Percentiles rank a stretch among this genome's conserved stretches.
Conservation (phyloP, 2,797 vertebrate genomes). For the Linurgus olivaceus region DNA sequence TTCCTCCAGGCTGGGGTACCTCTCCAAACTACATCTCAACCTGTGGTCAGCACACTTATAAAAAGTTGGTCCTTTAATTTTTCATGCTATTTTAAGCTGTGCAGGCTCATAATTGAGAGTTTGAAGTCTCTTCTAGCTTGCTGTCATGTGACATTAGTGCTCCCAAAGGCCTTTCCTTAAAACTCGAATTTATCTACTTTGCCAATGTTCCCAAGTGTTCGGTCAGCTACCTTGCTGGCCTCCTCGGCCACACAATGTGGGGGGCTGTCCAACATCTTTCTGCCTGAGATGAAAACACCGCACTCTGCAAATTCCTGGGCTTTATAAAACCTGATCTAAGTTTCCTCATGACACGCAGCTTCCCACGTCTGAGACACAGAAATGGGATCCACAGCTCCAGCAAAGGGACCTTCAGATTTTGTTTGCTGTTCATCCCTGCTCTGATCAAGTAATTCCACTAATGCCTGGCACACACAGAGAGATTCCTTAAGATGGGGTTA, state of each 20-base stretch:
- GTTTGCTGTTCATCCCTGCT: neutral
- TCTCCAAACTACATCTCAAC: neutral
- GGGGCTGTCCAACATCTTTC: neutral
- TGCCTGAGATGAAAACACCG: neutral
- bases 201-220: neutral
- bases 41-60: accelerated
- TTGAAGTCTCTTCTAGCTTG: neutral
- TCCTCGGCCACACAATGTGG: accelerated
- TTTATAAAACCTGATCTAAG: neutral
- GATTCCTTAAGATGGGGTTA: neutral
- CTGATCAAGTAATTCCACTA: neutral
- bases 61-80: neutral
- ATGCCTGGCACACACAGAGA: neutral
- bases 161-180: slow-evolving; percentile 8
- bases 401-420: neutral
- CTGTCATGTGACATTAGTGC: neutral
- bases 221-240: slow-evolving; percentile 1
- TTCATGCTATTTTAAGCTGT: neutral
- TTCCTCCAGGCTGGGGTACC: neutral
- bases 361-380: neutral
- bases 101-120: neutral
- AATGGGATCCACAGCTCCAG: neutral
- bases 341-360: neutral
- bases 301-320: neutral
- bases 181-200: neutral